Percentiles rank a stretch among this genome's conserved stretches.
phyloP scores from a whole-genome alignment of 1,140 invertebrate species.

The Heliothis subflexa region DNA sequence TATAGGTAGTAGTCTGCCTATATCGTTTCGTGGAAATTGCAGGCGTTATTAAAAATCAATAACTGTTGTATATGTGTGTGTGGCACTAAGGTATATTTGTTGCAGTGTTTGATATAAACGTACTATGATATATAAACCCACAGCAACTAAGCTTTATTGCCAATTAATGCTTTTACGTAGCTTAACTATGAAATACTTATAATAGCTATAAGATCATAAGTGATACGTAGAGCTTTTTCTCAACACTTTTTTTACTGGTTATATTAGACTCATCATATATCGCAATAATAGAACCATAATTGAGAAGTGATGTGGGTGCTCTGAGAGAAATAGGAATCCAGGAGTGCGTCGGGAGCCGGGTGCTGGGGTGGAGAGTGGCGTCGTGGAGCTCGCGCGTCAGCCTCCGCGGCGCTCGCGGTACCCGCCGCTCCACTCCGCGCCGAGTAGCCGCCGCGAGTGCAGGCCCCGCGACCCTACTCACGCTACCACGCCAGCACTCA shows the following conservation, averaged over 20 bases:
- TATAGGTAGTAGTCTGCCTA: slow-evolving; percentile 1
- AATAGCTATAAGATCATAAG: background rate
- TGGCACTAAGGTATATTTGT: too few relatives aligned
- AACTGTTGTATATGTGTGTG: background rate
- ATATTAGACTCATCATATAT: background rate
- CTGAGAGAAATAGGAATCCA: background rate
- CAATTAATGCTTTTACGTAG: too few relatives aligned
- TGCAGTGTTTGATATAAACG: background rate
- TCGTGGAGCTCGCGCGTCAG: slow-evolving; percentile 43
- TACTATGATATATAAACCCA: background rate
- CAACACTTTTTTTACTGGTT: background rate
- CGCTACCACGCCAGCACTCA: slow-evolving; percentile 46
- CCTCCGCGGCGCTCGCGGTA: slow-evolving; percentile 35
- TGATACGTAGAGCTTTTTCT: too few relatives aligned
- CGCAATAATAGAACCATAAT: background rate
- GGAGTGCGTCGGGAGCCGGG: background rate
- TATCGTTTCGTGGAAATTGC: slow-evolving; percentile 48
- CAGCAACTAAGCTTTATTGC: background rate
- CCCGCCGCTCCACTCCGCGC: slow-evolving; percentile 60
- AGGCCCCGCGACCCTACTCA: slow-evolving; percentile 55
- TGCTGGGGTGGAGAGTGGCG: slow-evolving; percentile 4
- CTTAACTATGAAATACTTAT: too few relatives aligned
- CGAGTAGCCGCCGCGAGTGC: slow-evolving; percentile 69
- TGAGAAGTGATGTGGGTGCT: background rate
- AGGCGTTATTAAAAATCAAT: slow-evolving; percentile 54